Evolutionary conservation across 2,113 vertebrate species (phyloP), one percentile per base, ranked within the genome.

Genomic region (Microtus pennsylvanicus): DNA sequence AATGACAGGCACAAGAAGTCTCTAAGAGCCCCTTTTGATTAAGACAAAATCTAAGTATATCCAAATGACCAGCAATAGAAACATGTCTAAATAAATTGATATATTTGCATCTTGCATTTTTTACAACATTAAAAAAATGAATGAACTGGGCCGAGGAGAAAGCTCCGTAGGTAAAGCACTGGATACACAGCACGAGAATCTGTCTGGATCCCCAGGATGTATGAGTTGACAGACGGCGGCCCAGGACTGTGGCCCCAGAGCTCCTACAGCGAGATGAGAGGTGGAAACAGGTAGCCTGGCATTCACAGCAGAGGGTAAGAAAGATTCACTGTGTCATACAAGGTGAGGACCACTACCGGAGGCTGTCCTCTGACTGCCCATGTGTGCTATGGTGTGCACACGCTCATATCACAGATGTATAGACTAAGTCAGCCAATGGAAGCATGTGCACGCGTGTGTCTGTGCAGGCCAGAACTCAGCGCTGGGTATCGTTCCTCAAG

Each of bases 181-280:
- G 38, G 80, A 38, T 81, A 24, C 12, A 7, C 22, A 61, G 26
- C 80, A 13, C 14, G 80, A 61, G 80, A 55, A 24, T n/a, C 50
- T 55, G 77, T 81, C n/a, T 81, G 50, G 35, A 22, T n/a, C 52
- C 22, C 21, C 35, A 42, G 80, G 24, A 38, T 7, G 6, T 22
- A 17, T 12, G 8, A 17, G n/a, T 42, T 42, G n/a, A 28, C 1
- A 13, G 55, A 42, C 26, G 3, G 24, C 1, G 2, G 35, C 16
- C 12, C 24, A 63, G 0, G n/a, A 13, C n/a, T 83, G 2, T 58
- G 26, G 12, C 3, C 52, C 80, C 35, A 38, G 52, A 1, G 16
- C 52, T 17, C 55, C 55, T 38, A 17, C 45, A 89, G 55, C 3
- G 13, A 42, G 55, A 42, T 9, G 21, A 42, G 61, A 42, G 55